Evolutionary conservation across 2,113 vertebrate genomes (phyloP).

Genomic region (Pogona vitticeps): DNA sequence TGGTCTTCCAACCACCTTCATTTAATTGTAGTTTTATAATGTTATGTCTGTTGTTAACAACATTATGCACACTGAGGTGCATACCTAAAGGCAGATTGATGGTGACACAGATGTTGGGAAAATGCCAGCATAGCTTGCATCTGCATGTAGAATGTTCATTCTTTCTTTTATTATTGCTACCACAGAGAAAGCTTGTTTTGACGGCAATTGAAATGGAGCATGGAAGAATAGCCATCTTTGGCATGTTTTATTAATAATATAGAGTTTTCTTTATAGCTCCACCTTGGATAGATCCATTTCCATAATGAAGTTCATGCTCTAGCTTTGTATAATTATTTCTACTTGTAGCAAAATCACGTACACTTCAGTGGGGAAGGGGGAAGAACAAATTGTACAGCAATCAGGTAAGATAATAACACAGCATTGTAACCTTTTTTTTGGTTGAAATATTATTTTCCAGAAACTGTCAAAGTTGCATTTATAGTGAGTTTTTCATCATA

Average conservation of each 20-base stretch:
- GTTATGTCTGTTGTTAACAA: slow-evolving; percentile 18
- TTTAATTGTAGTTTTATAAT: slow-evolving; percentile 32
- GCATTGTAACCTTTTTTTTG: slow-evolving; percentile 8
- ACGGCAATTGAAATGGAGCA: neutral
- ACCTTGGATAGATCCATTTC: neutral
- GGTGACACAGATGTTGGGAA: slow-evolving; percentile 38
- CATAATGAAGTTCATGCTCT: slow-evolving; percentile 21
- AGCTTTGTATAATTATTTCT: neutral
- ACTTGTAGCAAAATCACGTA: slow-evolving; percentile 28
- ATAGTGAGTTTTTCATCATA: neutral
- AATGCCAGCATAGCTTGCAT: neutral
- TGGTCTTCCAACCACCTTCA: slow-evolving; percentile 26
- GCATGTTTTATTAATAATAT: slow-evolving; percentile 9
- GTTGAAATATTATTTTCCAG: slow-evolving; percentile 11
- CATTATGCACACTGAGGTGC: neutral
- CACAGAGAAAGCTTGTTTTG: neutral
- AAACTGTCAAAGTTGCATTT: neutral
- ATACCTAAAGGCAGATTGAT: slow-evolving; percentile 57
- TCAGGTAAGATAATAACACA: slow-evolving; percentile 2
- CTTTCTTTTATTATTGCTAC: slow-evolving; percentile 32
- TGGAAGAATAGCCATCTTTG: neutral
- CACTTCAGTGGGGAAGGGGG: neutral
- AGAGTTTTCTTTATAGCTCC: slow-evolving; percentile 26
- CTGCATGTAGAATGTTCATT: slow-evolving; percentile 6
- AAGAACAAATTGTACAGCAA: neutral